A percentile compares a stretch with the other conserved stretches of the same genome.
Conservation (phyloP, 2,113 vertebrate genomes). For the Todiramphus saurophagus region DNA sequence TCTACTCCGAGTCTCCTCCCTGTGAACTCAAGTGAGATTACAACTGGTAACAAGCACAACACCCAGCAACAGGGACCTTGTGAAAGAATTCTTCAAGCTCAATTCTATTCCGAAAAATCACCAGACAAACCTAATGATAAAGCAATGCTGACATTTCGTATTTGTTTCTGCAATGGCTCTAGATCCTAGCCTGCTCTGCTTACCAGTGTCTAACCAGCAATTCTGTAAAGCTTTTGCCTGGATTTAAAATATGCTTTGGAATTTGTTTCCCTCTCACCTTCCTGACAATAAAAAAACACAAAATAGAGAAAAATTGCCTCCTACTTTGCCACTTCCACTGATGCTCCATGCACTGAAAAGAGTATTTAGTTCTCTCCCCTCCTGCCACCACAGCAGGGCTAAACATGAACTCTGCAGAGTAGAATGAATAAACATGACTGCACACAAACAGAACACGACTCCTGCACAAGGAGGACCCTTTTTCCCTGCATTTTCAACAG, state of each 20-base stretch:
- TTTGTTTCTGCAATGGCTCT: background rate
- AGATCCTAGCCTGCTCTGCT: background rate
- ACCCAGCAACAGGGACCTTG: background rate
- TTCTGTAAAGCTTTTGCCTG: background rate
- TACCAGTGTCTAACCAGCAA: background rate
- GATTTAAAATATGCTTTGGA: background rate
- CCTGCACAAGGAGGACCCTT: background rate
- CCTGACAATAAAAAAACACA: background rate
- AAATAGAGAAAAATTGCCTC: background rate
- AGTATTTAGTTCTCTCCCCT: background rate
- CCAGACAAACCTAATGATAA: background rate
- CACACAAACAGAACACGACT: background rate
- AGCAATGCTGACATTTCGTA: background rate
- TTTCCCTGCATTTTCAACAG: slow-evolving; percentile 19
- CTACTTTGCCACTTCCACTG: background rate
- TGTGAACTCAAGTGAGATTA: background rate
- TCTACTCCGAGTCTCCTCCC: background rate
- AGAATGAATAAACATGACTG: background rate
- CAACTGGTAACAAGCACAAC: background rate
- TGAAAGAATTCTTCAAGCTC: background rate
- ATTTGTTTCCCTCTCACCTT: background rate
- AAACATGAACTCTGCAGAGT: background rate
- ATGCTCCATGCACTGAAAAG: background rate
- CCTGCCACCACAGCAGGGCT: background rate
- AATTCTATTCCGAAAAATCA: slow-evolving; percentile 17